Evolutionary conservation across 1,140 invertebrate genomes (phyloP), one percentile per base, ranked within the genome.

Genomic region (Lucilia sericata): DNA sequence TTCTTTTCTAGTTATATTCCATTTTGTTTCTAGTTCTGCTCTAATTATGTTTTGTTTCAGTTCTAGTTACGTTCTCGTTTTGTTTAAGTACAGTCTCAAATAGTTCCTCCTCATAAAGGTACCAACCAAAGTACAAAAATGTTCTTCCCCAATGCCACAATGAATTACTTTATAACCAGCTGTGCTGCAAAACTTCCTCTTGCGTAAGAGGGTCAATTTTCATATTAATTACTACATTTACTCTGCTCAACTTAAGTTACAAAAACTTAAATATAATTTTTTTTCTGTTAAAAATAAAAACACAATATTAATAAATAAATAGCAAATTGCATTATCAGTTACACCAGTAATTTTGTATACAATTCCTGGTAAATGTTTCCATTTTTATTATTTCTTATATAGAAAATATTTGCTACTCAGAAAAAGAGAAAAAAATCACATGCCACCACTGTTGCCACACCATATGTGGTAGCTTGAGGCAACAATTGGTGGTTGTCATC

Each of bases 401-500:
- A 42, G 42, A 42, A 42, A 42, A 42, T 7, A 42, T 7, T 42
- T 42, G 7, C 42, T 42, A 3, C 5, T 8, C 5, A 42, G 42
- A 7, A 42, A 42, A 42, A 42, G 7, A 42, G 12, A 55, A 55
- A 55, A n/a, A 55, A n/a, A 17, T 14, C 51, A 13, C 17, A 55
- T 21, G 19, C 65, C 21, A 70, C 65, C 65, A 70, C 65, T 70
- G 7, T 70, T 70, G 21, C 65, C 65, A 70, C 65, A 70, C 65
- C 65, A 70, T 21, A 14, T 60, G 65, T 70, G 65, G 65, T 70
- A 70, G 65, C 65, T 70, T 19, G 21, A 70, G 65, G 65, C 65
- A 70, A 70, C 65, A 70, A 70, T 70, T 70, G 65, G 65, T 70
- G 65, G 65, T 70, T 70, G 65, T 70, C 65, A 70, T 70, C n/a